Evolutionary conservation across 2,113 vertebrate species (phyloP), one percentile per base, ranked within the genome.

Genomic region (Syrmaticus mikado): DNA sequence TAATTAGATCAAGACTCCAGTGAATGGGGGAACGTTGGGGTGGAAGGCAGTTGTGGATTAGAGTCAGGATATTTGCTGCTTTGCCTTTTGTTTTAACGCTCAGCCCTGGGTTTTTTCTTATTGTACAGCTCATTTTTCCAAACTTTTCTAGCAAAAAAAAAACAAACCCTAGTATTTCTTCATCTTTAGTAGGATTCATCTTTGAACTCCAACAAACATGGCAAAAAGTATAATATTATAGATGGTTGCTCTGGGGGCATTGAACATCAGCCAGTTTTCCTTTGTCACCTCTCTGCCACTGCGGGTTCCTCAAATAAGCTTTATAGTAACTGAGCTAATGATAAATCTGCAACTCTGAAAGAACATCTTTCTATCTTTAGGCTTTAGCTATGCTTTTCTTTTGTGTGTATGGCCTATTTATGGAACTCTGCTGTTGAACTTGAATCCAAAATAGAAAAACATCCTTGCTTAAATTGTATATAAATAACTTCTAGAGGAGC

Each of bases 291-390:
- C 91, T 95, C 93, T 95, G 91, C 82, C 50, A 58, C 90, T 87
- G 79, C 90, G 95, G 93, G 93, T 77, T 95, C 94, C 87, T 82
- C 91, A 96, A 95, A 93, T 84, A 94, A 96, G 71, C 84, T 95
- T 91, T 85, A n/a, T 46, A 86, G 65, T 82, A 76, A 94, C 50
- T 17, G 78, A 95, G 94, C 84, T 97, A 97, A 97, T 96, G 97
- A 96, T 96, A 94, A 97, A 97, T 94, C 94, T 95, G 87, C 94
- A 96, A 82, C 79, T 94, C 87, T 92, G 93, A 97, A 96, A 90
- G 66, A 85, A 91, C 87, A 88, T 32, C 91, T 96, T 97, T 97
- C 96, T 94, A 97, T 92, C 85, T 95, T 97, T 94, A 94, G 84
- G 90, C 70, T 93, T 94, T 82, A 83, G 91, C 25, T 92, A 77